Percentiles rank a stretch among this genome's conserved stretches.
These are phyloP conservation scores for Myotis findleyi DNA, from an alignment of 2,797 vertebrate species.

Conservation along the genomic window DNA sequence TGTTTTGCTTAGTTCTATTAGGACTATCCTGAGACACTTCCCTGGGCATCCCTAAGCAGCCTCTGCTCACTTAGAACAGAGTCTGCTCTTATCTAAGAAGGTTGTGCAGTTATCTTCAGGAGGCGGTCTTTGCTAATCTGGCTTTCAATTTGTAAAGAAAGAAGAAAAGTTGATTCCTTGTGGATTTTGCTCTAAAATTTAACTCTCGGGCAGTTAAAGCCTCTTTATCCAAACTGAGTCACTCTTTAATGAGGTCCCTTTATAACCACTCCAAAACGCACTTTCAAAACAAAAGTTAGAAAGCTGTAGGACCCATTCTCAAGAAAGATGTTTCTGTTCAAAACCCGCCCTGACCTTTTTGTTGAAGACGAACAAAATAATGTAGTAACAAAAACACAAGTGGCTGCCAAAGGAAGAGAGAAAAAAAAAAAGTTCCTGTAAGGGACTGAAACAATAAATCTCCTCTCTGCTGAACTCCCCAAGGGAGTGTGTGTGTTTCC, in stretches of 20 bases:
- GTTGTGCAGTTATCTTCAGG: neutral
- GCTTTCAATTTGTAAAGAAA: neutral
- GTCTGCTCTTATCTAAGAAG: neutral
- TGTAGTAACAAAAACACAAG: slow-evolving; percentile 88
- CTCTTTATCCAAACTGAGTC: neutral
- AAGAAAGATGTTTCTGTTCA: slow-evolving; percentile 83
- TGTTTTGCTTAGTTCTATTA: neutral
- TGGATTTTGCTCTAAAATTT: slow-evolving; percentile 35
- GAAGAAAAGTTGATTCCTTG: neutral
- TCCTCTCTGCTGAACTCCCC: slow-evolving; percentile 91
- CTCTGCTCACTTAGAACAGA: neutral
- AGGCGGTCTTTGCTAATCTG: neutral
- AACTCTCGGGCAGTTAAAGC: neutral
- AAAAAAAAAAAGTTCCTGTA: slow-evolving; percentile 89
- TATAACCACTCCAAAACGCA: slow-evolving; percentile 43
- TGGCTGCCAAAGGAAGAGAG: slow-evolving; percentile 87
- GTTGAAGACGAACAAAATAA: slow-evolving; percentile 89
- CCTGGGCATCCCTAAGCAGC: neutral
- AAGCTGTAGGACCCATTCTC: slow-evolving; percentile 59
- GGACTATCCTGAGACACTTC: neutral
- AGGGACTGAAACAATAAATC: slow-evolving; percentile 91
- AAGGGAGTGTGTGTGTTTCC: slow-evolving; percentile 93
- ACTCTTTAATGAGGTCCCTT: slow-evolving; percentile 38
- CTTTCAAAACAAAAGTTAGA: slow-evolving; percentile 74
- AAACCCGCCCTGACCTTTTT: slow-evolving; percentile 84